Conservation (phyloP, 2,113 vertebrate species). For the Leptocoma aspasia region DNA sequence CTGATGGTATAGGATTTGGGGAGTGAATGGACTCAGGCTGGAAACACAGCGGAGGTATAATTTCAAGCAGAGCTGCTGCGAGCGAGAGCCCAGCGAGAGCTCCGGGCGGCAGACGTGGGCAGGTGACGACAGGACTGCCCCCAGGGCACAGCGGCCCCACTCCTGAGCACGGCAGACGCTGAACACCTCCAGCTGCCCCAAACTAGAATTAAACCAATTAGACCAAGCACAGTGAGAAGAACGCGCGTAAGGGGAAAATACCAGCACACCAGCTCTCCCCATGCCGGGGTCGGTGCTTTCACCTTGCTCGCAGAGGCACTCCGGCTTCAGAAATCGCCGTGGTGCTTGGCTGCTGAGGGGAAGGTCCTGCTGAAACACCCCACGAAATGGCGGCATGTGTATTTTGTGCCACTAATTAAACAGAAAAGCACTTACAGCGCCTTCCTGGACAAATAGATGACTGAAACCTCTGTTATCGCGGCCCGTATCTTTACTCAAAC, state of each 20-base stretch:
- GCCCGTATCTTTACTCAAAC: neutral
- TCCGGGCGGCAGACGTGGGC: neutral
- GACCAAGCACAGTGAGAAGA: neutral
- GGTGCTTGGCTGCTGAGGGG: neutral
- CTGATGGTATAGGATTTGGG: neutral
- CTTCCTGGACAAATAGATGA: conserved; percentile 2
- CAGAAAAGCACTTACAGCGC: neutral
- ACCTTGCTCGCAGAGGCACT: neutral
- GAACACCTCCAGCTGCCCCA: neutral
- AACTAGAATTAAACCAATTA: neutral
- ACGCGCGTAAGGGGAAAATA: rapidly evolving
- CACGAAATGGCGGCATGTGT: neutral
- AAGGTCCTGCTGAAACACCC: neutral
- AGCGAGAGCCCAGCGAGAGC: neutral
- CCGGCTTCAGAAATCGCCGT: neutral
- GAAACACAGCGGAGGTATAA: neutral
- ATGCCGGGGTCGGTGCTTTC: rapidly evolving
- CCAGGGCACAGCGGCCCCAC: neutral
- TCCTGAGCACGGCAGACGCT: neutral
- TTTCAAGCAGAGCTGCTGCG: neutral
- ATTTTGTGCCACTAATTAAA: neutral
- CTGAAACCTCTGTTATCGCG: neutral
- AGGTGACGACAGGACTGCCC: neutral
- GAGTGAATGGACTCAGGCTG: neutral
- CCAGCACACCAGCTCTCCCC: rapidly evolving